Base-by-base conservation (phyloP, 2,888 invertebrate species). In the Arenicola marina region DNA sequence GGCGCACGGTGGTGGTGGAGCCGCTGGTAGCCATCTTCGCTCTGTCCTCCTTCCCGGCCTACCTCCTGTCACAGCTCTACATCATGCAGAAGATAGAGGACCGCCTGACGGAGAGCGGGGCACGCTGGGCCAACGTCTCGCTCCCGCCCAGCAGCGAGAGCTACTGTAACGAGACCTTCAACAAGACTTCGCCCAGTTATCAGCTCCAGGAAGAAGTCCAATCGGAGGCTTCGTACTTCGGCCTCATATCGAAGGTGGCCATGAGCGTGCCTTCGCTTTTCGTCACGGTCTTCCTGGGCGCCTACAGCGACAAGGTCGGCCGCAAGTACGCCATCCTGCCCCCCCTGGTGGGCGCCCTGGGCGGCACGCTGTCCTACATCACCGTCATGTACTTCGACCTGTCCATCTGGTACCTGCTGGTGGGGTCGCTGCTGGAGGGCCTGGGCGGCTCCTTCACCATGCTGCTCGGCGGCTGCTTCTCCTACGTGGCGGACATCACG, bases 251-350 rank as follows among this genome's bases (percentile, higher is more conserved):
- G 2, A 28, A 34, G 11, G 4, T 61, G 7, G 45, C 34, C 7
- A 43, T 54, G 31, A 44, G 44, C 11, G 11, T 63, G 1, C 69
- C 69, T 4, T 63, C 69, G 4, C 48, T 69, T 18, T 46, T 64
- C 26, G 38, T 55, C 15, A 53, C 61, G 15, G 11, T 68, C 26
- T 45, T 68, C 26, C 33, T 69, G 4, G 69, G 66, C 4, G 46
- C 67, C 18, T 53, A 62, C 38, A 69, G 69, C 51, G 69, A 69
- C 46, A 26, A 45, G 15, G 55, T 21, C 1, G 69, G 69, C 4
- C 59, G 69, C 4, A 59, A 54, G 21, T 64, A 51, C 31, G 66
- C 63, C 46, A 62, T 69, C 34, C 34, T 69, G 3, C 63, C 64
- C 15, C 68, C 69, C n/a, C 32, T 68, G 3, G 43, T 68, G 4